Percentiles rank a stretch among this genome's conserved stretches.
These are phyloP conservation scores for Melanotaenia pygmaea DNA, from an alignment of 2,797 vertebrate species.

Conservation along the genomic window DNA sequence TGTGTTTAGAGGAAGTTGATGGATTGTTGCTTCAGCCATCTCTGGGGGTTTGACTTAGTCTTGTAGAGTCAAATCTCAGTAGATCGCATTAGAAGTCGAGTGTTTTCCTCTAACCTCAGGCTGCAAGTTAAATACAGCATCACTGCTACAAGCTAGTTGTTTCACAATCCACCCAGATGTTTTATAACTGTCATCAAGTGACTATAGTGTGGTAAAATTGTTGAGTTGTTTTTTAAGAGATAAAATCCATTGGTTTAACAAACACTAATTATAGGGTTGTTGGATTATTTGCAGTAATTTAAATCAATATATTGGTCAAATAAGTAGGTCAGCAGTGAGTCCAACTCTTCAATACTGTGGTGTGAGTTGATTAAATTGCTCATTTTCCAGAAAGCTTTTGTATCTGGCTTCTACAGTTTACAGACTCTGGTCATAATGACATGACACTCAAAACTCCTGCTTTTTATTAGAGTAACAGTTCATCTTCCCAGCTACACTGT, in stretches of 20 bases:
- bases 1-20: conserved; percentile 50
- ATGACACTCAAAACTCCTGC: conserved; percentile 1
- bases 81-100: conserved; percentile 14
- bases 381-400: conserved; percentile 37
- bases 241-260: neutral
- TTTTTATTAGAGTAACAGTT: conserved; percentile 4
- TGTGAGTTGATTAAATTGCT: conserved; percentile 35
- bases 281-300: conserved; percentile 29
- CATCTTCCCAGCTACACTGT: conserved; percentile 13
- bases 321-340: conserved; percentile 49
- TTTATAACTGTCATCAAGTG: conserved; percentile 16
- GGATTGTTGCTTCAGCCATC: conserved; percentile 41
- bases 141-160: neutral
- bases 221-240: conserved; percentile 1
- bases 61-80: conserved; percentile 28
- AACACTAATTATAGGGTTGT: neutral
- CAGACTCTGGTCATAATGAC: neutral
- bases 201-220: conserved; percentile 5
- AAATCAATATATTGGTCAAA: conserved; percentile 43
- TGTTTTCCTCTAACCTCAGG: conserved; percentile 6
- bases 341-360: conserved; percentile 13
- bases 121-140: neutral
- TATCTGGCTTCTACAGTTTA: conserved; percentile 15
- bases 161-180: conserved; percentile 9
- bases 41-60: conserved; percentile 35